Evolutionary conservation across 1,140 invertebrate genomes (phyloP).

Genomic region (Apis laboriosa): DNA sequence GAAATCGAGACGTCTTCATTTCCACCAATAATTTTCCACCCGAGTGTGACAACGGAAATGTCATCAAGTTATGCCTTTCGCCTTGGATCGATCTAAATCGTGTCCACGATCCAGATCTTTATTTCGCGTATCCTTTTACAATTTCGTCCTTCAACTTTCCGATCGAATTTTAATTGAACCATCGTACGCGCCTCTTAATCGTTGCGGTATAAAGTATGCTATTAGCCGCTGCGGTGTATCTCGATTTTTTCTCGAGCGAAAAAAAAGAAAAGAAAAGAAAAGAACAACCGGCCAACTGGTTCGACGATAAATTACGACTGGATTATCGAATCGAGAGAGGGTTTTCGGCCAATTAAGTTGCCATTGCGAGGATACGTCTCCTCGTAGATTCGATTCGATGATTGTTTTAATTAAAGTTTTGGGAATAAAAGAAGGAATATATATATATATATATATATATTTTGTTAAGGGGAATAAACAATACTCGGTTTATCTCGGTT

Average conservation of each 20-base stretch:
- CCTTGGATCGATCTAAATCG: background rate
- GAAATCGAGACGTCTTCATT: constrained; percentile 17
- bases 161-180: constrained; percentile 12
- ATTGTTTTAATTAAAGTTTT: too few species aligned
- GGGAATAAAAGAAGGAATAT: too few species aligned
- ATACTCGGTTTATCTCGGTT: too few species aligned
- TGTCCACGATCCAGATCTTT: background rate
- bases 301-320: background rate
- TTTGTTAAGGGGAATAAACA: too few species aligned
- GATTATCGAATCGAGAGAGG: background rate
- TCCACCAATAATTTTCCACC: background rate
- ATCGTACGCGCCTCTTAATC: background rate
- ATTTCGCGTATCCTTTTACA: too few species aligned
- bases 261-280: too few species aligned
- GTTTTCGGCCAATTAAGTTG: background rate
- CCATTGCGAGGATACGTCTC: background rate
- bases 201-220: constrained; percentile 14
- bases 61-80: background rate
- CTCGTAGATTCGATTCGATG: background rate
- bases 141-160: background rate
- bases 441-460: too few species aligned
- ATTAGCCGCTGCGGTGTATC: background rate
- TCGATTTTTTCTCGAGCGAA: background rate
- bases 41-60: background rate
- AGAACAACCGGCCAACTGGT: background rate